phyloP scores from a whole-genome alignment of 2,888 invertebrate species.

The Vannuccia rotundouncinata region DNA sequence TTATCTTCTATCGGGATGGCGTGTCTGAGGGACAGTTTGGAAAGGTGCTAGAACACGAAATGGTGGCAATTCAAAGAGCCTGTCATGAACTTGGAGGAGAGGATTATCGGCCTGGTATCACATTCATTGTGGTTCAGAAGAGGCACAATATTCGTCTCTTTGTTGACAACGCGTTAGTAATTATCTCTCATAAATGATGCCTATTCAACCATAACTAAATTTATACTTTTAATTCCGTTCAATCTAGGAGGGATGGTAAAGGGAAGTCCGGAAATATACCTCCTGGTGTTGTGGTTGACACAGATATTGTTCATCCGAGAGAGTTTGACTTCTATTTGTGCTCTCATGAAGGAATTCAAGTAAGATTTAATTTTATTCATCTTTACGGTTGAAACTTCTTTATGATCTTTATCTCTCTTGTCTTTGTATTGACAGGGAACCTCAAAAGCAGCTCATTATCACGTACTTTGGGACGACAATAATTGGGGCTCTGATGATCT shows the following conservation, averaged over 20 bases:
- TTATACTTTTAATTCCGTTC: too few species aligned
- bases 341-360: slow-evolving; percentile 40
- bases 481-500: slow-evolving; percentile 42
- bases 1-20: slow-evolving; percentile 42
- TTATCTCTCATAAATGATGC: not conserved
- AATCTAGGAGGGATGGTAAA: slow-evolving; percentile 28
- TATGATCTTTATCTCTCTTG: too few species aligned
- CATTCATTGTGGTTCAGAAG: slow-evolving; percentile 41
- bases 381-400: too few species aligned
- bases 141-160: slow-evolving; percentile 40
- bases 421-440: slow-evolving; percentile 38
- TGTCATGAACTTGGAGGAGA: slow-evolving; percentile 32
- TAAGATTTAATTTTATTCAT: not conserved
- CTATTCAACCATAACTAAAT: too few species aligned
- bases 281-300: slow-evolving; percentile 40
- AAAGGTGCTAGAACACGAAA: slow-evolving; percentile 36
- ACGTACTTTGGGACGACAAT: slow-evolving; percentile 43
- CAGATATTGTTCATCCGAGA: slow-evolving; percentile 36
- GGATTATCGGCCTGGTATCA: slow-evolving; percentile 40
- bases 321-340: slow-evolving; percentile 41
- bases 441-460: slow-evolving; percentile 42
- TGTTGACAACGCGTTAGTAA: slow-evolving; percentile 14
- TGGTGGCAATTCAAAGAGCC: slow-evolving; percentile 37
- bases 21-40: slow-evolving; percentile 41
- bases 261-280: slow-evolving; percentile 40